A percentile compares a stretch with the other conserved stretches of the same genome.
These are phyloP conservation scores for Cacoxenus indagator DNA, from an alignment of 2,888 invertebrate genomes.

Conservation along the genomic window DNA sequence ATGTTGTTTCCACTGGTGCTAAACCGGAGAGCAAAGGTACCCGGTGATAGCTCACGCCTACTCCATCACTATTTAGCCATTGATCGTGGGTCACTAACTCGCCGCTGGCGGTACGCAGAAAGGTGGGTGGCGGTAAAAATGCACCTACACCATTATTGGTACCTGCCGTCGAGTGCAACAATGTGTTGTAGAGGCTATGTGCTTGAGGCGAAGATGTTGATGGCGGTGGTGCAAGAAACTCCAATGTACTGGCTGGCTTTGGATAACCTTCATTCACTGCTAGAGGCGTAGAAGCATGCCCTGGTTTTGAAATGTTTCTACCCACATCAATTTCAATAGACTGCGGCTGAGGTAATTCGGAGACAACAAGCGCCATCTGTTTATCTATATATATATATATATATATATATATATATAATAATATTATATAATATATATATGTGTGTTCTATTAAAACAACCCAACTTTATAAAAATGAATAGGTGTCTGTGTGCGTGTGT, in stretches of 20 bases:
- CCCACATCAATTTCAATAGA: background rate
- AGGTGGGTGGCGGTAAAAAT: background rate
- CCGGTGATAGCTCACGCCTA: background rate
- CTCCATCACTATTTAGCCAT: background rate
- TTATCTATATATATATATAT: too few relatives aligned
- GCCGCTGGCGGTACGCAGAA: background rate
- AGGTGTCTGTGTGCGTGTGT: too few relatives aligned
- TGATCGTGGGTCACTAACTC: background rate
- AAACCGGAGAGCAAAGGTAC: too few relatives aligned
- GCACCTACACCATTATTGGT: background rate
- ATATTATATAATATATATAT: too few relatives aligned
- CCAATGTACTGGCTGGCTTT: background rate
- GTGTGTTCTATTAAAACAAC: too few relatives aligned
- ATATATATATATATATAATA: too few relatives aligned
- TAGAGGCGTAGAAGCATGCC: background rate
- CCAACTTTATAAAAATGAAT: too few relatives aligned
- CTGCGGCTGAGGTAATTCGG: background rate
- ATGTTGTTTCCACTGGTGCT: background rate
- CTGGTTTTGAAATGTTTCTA: background rate
- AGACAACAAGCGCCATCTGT: slow-evolving; percentile 10
- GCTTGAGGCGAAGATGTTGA: background rate
- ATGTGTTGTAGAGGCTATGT: background rate
- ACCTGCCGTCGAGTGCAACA: background rate
- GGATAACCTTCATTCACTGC: background rate
- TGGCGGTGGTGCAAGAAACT: slow-evolving; percentile 12